Percentiles rank a stretch among this genome's conserved stretches.
phyloP scores from a whole-genome alignment of 1,140 invertebrate genomes.

The Trichonephila inaurata region DNA sequence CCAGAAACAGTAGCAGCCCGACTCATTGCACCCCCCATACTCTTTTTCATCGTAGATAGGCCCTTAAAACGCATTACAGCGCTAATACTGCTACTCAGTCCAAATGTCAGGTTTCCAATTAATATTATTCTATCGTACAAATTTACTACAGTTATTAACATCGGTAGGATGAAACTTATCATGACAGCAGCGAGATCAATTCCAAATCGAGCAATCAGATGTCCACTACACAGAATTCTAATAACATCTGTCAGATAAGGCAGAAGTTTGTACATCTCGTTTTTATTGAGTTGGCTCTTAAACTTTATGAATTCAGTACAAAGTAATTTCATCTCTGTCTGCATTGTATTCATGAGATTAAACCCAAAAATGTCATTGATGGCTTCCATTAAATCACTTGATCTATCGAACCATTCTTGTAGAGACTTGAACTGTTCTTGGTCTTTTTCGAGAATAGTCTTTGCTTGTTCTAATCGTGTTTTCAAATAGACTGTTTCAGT shows the following conservation, averaged over 20 bases:
- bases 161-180: not conserved
- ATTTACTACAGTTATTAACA: not conserved
- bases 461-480: not conserved
- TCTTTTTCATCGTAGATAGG: not conserved
- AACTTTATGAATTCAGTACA: not conserved
- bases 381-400: not conserved
- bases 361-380: not conserved
- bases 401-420: not conserved
- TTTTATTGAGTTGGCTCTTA: not conserved
- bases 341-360: not conserved
- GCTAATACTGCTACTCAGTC: not conserved
- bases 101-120: not conserved
- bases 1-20: too few species aligned
- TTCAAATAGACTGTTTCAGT: not conserved
- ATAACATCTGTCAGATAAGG: not conserved
- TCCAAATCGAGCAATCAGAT: not conserved
- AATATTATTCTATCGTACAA: not conserved
- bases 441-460: not conserved
- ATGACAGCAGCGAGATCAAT: not conserved
- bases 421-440: not conserved
- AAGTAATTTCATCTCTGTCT: not conserved
- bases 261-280: not conserved
- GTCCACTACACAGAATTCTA: not conserved
- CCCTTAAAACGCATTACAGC: not conserved
- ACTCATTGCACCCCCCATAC: not conserved